Evolutionary conservation across 2,797 vertebrate species (phyloP).

Genomic region (Varecia variegata): DNA sequence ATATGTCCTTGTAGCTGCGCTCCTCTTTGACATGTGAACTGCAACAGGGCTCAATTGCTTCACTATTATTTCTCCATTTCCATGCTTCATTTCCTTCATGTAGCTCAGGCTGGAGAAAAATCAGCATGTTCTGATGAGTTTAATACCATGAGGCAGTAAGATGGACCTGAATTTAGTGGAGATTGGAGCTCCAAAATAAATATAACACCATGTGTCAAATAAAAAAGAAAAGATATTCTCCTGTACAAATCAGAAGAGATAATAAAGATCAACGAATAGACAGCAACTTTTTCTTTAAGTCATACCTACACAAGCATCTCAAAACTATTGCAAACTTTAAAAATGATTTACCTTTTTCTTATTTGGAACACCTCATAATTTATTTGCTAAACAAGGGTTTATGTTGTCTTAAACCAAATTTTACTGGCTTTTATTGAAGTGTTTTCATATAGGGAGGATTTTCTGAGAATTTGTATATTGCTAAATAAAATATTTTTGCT

Average conservation of each 20-base stretch:
- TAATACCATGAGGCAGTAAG: slow-evolving; percentile 80
- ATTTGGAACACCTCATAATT: slow-evolving; percentile 62
- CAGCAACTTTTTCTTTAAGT: slow-evolving; percentile 79
- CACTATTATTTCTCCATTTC: slow-evolving; percentile 79
- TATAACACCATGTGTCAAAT: slow-evolving; percentile 83
- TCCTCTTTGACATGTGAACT: slow-evolving; percentile 74
- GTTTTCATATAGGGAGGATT: background rate
- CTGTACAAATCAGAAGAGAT: slow-evolving; percentile 89
- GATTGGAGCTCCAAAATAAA: slow-evolving; percentile 82
- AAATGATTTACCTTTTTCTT: slow-evolving; percentile 46
- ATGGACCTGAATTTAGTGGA: slow-evolving; percentile 82
- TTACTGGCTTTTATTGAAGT: slow-evolving; percentile 9
- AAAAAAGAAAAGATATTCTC: slow-evolving; percentile 84
- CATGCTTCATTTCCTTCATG: slow-evolving; percentile 81
- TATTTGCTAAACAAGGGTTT: slow-evolving; percentile 30
- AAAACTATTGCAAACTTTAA: slow-evolving; percentile 61
- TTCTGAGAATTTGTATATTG: slow-evolving; percentile 38
- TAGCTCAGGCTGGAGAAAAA: slow-evolving; percentile 80
- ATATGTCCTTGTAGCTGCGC: slow-evolving; percentile 70
- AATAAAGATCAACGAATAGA: slow-evolving; percentile 83
- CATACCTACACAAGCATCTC: slow-evolving; percentile 80
- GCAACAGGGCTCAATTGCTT: slow-evolving; percentile 42
- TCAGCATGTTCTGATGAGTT: slow-evolving; percentile 79
- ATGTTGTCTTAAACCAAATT: slow-evolving; percentile 43
- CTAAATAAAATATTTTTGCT: slow-evolving; percentile 61